A percentile compares a stretch with the other conserved stretches of the same genome.
phyloP scores from a whole-genome alignment of 2,113 vertebrate species.

The Eclectus roratus region DNA sequence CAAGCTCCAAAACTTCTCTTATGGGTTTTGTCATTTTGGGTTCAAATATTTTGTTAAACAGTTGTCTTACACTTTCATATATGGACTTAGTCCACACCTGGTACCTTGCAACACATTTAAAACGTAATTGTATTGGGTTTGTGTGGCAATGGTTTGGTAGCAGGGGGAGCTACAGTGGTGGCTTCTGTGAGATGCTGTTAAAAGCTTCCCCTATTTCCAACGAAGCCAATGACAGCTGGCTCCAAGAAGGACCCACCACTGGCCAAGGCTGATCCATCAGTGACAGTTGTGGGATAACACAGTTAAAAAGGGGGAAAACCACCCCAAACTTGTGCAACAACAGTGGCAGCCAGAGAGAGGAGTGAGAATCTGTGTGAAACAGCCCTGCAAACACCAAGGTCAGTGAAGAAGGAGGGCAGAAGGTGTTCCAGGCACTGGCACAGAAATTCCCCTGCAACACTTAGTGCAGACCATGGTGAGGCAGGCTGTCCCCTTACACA shows the following conservation, averaged over 20 bases:
- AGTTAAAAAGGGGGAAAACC: neutral
- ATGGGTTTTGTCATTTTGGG: neutral
- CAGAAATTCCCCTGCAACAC: neutral
- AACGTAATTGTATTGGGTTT: neutral
- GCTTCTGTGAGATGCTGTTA: neutral
- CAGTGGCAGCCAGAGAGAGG: neutral
- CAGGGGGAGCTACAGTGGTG: neutral
- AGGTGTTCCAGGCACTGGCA: neutral
- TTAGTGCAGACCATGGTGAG: neutral
- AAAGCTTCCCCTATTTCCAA: neutral
- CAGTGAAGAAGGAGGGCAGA: neutral
- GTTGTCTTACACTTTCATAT: neutral
- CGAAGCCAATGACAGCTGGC: neutral
- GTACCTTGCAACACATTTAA: neutral
- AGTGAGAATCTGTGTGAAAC: neutral
- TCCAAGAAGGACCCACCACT: neutral
- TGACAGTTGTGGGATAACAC: neutral
- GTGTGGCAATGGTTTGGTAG: neutral
- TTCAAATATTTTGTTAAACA: neutral
- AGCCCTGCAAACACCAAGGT: neutral
- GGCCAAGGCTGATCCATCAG: neutral
- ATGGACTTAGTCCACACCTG: neutral
- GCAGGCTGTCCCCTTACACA: neutral
- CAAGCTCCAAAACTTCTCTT: neutral
- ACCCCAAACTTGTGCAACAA: neutral